Conservation (phyloP, 2,113 vertebrate species). For the Ctenodactylus gundi region DNA sequence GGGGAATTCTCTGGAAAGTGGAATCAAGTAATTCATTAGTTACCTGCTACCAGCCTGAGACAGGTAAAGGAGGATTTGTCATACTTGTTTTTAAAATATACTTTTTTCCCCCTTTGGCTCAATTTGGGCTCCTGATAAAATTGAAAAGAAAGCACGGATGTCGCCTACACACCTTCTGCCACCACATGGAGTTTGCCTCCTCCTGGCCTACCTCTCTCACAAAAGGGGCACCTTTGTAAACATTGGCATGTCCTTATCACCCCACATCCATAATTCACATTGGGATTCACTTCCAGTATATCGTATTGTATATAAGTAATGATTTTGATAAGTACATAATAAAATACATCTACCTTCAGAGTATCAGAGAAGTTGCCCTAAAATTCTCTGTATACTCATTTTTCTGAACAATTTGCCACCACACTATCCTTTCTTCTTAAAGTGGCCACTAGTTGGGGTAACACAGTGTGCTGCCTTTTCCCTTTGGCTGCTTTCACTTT, state of each 20-base stretch:
- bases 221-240: background rate
- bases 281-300: background rate
- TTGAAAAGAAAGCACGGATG: background rate
- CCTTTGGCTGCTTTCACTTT: background rate
- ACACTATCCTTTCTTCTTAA: background rate
- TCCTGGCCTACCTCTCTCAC: background rate
- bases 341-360: background rate
- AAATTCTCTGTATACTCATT: background rate
- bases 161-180: background rate
- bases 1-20: background rate
- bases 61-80: background rate
- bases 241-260: background rate
- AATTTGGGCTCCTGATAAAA: background rate
- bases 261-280: background rate
- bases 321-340: background rate
- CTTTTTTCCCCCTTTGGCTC: background rate
- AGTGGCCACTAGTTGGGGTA: background rate
- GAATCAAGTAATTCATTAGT: background rate
- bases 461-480: background rate
- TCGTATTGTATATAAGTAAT: background rate
- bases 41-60: background rate
- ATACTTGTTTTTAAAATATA: background rate
- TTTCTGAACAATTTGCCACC: background rate
- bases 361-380: background rate
- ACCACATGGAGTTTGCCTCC: fast-evolving